Evolutionary conservation across 2,113 vertebrate species (phyloP).

Genomic region (Eubucco bourcierii): DNA sequence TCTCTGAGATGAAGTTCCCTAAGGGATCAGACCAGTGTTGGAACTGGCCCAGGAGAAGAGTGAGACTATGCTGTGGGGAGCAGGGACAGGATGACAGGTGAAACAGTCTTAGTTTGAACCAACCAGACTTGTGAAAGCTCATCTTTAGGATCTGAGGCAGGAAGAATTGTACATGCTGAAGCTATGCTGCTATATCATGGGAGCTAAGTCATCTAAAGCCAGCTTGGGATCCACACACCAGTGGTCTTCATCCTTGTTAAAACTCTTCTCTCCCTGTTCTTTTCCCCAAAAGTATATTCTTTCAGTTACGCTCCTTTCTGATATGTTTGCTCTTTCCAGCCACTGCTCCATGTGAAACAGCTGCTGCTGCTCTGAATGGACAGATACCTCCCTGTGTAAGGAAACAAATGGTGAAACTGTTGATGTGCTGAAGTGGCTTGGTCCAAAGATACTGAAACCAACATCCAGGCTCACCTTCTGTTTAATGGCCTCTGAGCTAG

Average conservation of each 20-base stretch:
- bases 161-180: not conserved
- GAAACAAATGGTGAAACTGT: not conserved
- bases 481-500: not conserved
- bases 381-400: not conserved
- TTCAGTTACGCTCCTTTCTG: not conserved
- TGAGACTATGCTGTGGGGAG: not conserved
- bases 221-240: not conserved
- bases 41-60: not conserved
- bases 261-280: not conserved
- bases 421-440: not conserved
- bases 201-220: not conserved
- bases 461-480: not conserved
- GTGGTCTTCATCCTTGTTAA: not conserved
- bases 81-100: not conserved
- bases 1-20: not conserved
- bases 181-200: not conserved
- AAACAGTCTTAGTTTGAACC: not conserved
- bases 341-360: not conserved
- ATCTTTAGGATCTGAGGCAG: not conserved
- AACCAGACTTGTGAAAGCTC: not conserved
- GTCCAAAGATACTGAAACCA: not conserved
- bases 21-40: not conserved
- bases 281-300: not conserved
- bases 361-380: not conserved
- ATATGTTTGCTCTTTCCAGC: not conserved